Conservation (phyloP, 2,797 vertebrate species). For the Anguilla pacifica region DNA sequence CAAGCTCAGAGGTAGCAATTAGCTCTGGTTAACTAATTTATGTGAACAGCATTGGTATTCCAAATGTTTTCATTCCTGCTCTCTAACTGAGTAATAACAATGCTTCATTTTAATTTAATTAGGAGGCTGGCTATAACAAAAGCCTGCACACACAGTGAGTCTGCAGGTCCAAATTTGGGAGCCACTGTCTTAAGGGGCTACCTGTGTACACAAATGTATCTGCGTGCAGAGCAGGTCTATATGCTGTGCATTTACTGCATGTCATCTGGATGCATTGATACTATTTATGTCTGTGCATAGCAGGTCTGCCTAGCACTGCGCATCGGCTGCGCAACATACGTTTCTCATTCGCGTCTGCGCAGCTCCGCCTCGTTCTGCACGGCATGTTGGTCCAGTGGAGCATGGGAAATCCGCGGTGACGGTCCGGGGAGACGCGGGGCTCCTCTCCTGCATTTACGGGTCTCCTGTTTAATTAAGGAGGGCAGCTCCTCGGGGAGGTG, state of each 20-base stretch:
- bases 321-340: neutral
- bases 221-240: neutral
- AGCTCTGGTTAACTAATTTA: neutral
- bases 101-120: neutral
- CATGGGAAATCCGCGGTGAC: neutral
- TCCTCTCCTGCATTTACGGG: neutral
- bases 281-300: neutral
- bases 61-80: neutral
- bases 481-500: neutral
- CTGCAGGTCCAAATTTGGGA: neutral
- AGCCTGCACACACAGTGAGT: neutral
- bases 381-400: neutral
- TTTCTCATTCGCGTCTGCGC: neutral
- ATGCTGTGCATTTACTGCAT: neutral
- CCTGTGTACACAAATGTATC: neutral
- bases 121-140: neutral
- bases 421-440: neutral
- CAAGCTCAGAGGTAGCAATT: neutral
- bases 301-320: neutral
- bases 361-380: neutral
- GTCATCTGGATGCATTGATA: neutral
- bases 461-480: conserved; percentile 9
- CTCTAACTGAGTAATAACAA: neutral
- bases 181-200: neutral
- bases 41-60: neutral